These are phyloP conservation scores for Proterorhinus semilunaris DNA, from an alignment of 2,113 vertebrate species.

Conservation along the genomic window DNA sequence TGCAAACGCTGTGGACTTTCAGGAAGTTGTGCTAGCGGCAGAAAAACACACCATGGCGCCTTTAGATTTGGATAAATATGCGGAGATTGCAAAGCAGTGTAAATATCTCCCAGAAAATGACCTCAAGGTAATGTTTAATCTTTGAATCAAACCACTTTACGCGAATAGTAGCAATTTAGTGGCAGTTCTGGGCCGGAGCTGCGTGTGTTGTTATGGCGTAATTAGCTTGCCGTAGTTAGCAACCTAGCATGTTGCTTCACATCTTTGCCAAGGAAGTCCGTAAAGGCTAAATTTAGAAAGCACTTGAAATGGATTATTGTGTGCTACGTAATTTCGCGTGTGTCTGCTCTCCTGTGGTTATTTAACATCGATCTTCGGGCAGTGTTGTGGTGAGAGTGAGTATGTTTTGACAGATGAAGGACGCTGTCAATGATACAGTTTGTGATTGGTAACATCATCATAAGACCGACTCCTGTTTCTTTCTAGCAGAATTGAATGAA, in stretches of 20 bases:
- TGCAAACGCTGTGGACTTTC: accelerated
- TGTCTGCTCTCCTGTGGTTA: background rate
- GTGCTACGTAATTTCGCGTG: no score
- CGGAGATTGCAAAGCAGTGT: slow-evolving; percentile 94
- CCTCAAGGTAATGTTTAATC: slow-evolving; percentile 81
- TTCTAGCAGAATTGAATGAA: no score
- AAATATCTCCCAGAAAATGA: slow-evolving; percentile 97
- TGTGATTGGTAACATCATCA: background rate
- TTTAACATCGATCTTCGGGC: background rate
- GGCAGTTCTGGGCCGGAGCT: background rate
- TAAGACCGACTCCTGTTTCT: no score
- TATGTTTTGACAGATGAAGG: slow-evolving; percentile 9
- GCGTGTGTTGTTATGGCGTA: background rate
- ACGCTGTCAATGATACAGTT: background rate
- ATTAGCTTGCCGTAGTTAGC: slow-evolving; percentile 41
- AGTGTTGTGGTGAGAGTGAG: background rate
- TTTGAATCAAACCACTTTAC: background rate
- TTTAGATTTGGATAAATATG: slow-evolving; percentile 93
- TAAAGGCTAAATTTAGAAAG: background rate
- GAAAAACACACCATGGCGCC: slow-evolving; percentile 84
- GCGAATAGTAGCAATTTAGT: accelerated
- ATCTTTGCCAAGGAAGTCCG: slow-evolving; percentile 25
- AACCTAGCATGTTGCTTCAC: slow-evolving; percentile 18
- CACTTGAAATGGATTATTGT: accelerated
- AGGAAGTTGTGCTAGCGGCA: slow-evolving; percentile 46